Evolutionary conservation across 2,113 vertebrate genomes (phyloP), one percentile per base, ranked within the genome.

Genomic region (Pica pica): DNA sequence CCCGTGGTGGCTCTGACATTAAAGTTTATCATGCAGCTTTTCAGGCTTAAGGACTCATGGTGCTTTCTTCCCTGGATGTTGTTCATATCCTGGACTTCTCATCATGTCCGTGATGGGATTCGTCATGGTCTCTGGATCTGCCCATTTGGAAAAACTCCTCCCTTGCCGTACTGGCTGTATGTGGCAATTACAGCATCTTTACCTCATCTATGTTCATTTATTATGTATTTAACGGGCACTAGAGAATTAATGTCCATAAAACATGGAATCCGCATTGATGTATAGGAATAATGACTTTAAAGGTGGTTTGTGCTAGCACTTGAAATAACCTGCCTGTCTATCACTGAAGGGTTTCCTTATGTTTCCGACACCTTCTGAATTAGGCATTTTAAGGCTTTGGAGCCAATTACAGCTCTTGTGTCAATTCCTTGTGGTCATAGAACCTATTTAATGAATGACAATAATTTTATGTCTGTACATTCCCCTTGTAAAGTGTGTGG

Each of bases 1-100:
- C 99, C 99, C 1, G 49, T 98, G 21, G 97, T 98, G 68, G 99
- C 98, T 68, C 97, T 99, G 96, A 98, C 98, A 22, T 97, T 99
- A 35, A 99, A 98, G 95, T 96, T 99, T 81, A 95, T 98, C 70
- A 98, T 99, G 98, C 98, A 99, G 97, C 93, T 99, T 57, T 98
- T 98, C 80, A 98, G 98, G 90, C 98, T 99, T 85, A 99, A 99
- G 94, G 99, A 99, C 50, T 98, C 99, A 0, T 99, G 99, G 99
- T 99, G 98, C 97, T 99, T 99, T 92, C 97, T 99, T 91, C 99
- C 99, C 15, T 99, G 99, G 99, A 99, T 99, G 99, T 94, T 99
- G 35, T 99, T 99, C 84, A 98, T 99, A 76, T 99, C 99, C 50
- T 99, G 99, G 98, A 98, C 98, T 18, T 99, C 99, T 13, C 99